These are phyloP conservation scores for Caenorhabditis briggsae DNA, from an alignment of 1,140 invertebrate species.

Conservation along the genomic window DNA sequence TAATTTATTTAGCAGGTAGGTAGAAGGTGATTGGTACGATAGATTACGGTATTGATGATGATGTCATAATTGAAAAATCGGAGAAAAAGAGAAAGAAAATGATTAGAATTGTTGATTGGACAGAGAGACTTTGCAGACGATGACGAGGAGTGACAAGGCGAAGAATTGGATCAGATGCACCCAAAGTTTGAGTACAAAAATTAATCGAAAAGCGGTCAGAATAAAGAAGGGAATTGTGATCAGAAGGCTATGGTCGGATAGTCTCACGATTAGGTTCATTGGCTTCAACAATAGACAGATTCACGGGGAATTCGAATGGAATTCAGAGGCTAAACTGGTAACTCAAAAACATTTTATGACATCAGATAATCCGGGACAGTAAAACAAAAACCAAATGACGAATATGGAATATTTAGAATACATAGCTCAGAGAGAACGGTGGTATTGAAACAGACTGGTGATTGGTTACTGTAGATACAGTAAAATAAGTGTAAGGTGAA, in stretches of 20 bases:
- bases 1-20: slow-evolving; percentile 2
- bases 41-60: background rate
- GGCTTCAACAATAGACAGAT: background rate
- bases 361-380: slow-evolving; percentile 24
- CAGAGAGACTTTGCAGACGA: background rate
- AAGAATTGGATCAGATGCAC: background rate
- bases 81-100: background rate
- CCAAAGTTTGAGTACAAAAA: slow-evolving; percentile 12
- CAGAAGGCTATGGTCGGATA: background rate
- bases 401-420: no score
- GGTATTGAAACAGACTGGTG: no score
- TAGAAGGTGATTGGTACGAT: background rate
- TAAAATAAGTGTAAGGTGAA: no score
- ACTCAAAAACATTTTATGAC: slow-evolving; percentile 15
- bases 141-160: background rate
- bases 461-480: no score
- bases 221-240: no score
- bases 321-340: slow-evolving; percentile 20
- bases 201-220: background rate
- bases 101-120: background rate
- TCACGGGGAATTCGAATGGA: background rate
- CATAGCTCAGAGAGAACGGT: no score
- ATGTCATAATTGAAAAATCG: slow-evolving; percentile 25
- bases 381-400: slow-evolving; percentile 19
- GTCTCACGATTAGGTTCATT: background rate